phyloP scores from a whole-genome alignment of 2,113 vertebrate species.

The Pygoscelis adeliae region DNA sequence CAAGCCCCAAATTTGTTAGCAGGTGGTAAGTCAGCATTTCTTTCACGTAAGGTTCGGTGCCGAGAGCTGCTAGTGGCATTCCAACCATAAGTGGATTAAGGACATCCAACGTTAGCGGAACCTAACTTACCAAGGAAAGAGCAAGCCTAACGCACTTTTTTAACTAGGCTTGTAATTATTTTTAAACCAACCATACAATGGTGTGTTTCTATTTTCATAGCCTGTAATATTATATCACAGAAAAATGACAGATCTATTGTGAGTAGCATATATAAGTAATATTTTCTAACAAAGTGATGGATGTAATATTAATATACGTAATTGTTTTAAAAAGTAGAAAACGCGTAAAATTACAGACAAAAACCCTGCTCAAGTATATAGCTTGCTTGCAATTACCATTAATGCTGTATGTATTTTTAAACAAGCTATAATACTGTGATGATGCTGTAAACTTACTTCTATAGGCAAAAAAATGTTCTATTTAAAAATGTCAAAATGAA shows the following conservation, averaged over 20 bases:
- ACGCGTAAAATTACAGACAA: not conserved
- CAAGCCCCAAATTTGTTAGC: not conserved
- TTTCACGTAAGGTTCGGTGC: not conserved
- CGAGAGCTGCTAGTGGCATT: not conserved
- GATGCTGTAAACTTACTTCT: slow-evolving; percentile 53
- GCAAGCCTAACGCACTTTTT: not conserved
- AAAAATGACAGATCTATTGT: not conserved
- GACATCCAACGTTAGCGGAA: not conserved
- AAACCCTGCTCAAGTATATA: slow-evolving; percentile 27
- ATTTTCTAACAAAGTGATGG: slow-evolving; percentile 47
- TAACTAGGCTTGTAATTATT: not conserved
- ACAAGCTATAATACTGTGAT: slow-evolving; percentile 58
- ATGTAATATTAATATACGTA: slow-evolving; percentile 7
- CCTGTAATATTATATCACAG: not conserved
- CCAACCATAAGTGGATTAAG: not conserved
- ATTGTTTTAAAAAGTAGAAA: slow-evolving; percentile 38
- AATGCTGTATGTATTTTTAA: slow-evolving; percentile 57
- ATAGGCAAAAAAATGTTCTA: slow-evolving; percentile 43
- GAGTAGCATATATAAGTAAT: not conserved
- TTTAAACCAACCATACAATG: not conserved
- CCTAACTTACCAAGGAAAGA: not conserved
- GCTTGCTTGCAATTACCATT: slow-evolving; percentile 59
- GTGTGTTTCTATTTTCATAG: slow-evolving; percentile 47
- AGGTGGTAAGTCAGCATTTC: not conserved
- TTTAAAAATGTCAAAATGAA: slow-evolving; percentile 46